Percentiles rank a stretch among this genome's conserved stretches.
These are phyloP conservation scores for Polymixis lichenea DNA, from an alignment of 2,888 invertebrate genomes.

Conservation along the genomic window DNA sequence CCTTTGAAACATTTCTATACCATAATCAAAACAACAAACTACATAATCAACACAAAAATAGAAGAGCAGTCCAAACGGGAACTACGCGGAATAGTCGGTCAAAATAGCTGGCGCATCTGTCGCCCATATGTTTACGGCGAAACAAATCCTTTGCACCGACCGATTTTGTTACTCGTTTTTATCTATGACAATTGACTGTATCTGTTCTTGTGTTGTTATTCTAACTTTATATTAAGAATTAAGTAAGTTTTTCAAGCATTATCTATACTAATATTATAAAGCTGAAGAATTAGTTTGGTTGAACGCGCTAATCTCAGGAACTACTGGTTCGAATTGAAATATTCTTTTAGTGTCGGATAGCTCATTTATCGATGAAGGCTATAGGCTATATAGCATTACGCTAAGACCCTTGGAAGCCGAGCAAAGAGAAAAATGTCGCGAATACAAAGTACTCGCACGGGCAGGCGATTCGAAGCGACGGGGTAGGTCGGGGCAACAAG, in stretches of 20 bases:
- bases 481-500: too few species aligned
- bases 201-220: conserved; percentile 7
- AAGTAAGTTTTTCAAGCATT: neutral
- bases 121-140: conserved; percentile 68
- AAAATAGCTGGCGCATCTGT: conserved; percentile 74
- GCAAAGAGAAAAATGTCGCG: too few species aligned
- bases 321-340: too few species aligned
- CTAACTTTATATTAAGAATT: neutral
- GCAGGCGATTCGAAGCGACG: too few species aligned
- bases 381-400: too few species aligned
- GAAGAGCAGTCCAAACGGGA: conserved; percentile 54
- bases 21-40: conserved; percentile 14
- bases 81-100: conserved; percentile 54
- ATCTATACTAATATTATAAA: too few species aligned
- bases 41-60: conserved; percentile 28
- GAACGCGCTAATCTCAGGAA: too few species aligned
- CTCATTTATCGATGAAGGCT: too few species aligned
- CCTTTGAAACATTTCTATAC: neutral
- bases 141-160: conserved; percentile 56
- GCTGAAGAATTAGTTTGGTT: too few species aligned
- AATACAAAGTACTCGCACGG: too few species aligned
- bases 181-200: conserved; percentile 12
- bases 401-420: too few species aligned
- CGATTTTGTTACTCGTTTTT: conserved; percentile 27
- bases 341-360: too few species aligned